phyloP scores from a whole-genome alignment of 2,888 invertebrate species.

The Helleia helle region DNA sequence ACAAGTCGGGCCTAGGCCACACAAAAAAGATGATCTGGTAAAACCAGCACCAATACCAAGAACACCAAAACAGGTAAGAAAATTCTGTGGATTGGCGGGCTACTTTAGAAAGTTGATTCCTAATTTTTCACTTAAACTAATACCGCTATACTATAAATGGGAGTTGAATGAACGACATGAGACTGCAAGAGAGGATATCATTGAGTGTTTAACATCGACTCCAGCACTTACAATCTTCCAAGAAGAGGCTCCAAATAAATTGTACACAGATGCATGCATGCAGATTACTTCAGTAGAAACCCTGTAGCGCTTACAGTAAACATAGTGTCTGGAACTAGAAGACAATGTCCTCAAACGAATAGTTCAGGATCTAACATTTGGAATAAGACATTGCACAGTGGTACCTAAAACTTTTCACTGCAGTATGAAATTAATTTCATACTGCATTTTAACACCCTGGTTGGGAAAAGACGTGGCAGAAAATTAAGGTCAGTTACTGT shows the following conservation, averaged over 20 bases:
- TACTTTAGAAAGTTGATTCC: conserved; percentile 19
- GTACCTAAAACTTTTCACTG: too few species aligned
- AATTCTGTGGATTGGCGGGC: conserved; percentile 21
- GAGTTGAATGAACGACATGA: conserved; percentile 22
- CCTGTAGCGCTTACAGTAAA: too few species aligned
- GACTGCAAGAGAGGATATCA: conserved; percentile 15
- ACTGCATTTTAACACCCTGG: too few species aligned
- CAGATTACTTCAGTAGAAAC: too few species aligned
- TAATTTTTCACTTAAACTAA: conserved; percentile 13
- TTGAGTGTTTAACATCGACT: conserved; percentile 14
- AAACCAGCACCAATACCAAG: conserved; percentile 26
- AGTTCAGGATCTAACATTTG: too few species aligned
- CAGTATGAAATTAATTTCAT: too few species aligned
- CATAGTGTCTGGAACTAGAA: too few species aligned
- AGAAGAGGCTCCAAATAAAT: conserved; percentile 11
- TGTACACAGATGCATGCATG: too few species aligned
- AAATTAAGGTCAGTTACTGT: too few species aligned
- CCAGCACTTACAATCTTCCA: conserved; percentile 20
- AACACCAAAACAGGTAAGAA: conserved; percentile 23
- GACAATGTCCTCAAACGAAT: too few species aligned
- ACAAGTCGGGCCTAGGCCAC: conserved; percentile 24
- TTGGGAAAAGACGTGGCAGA: too few species aligned
- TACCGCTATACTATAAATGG: conserved; percentile 15
- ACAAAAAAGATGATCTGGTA: conserved; percentile 25
- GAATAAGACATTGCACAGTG: too few species aligned